Percentiles rank a stretch among this genome's conserved stretches.
Evolutionary conservation across 2,888 invertebrate genomes (phyloP).

Genomic region (Ditylenchus weischeri): DNA sequence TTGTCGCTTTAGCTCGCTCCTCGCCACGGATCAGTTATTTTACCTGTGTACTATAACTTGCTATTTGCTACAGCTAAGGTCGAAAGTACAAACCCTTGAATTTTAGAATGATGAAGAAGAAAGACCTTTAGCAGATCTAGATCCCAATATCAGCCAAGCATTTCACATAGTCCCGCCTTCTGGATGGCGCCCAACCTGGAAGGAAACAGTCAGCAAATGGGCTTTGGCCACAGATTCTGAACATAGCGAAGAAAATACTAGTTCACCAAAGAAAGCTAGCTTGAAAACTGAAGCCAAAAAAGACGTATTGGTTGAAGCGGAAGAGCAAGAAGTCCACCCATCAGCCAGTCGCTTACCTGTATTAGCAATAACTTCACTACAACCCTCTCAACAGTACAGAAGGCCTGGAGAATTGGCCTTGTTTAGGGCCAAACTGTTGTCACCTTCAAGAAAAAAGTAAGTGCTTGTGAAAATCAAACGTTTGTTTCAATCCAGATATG

Average conservation of each 20-base stretch:
- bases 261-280: not conserved
- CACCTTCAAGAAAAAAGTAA: conserved; percentile 74
- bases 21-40: too few species aligned
- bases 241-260: not conserved
- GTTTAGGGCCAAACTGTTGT: conserved; percentile 86
- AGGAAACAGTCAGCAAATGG: conserved; percentile 34
- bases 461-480: not conserved
- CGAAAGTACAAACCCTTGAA: too few species aligned
- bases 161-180: conserved; percentile 4
- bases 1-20: too few species aligned
- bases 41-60: too few species aligned
- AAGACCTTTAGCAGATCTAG: not conserved
- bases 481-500: not conserved
- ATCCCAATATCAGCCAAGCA: not conserved
- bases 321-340: not conserved
- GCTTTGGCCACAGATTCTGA: conserved; percentile 10
- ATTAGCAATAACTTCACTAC: too few species aligned
- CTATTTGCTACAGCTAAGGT: too few species aligned
- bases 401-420: conserved; percentile 88
- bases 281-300: conserved; percentile 1
- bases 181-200: conserved; percentile 23
- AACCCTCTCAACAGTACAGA: conserved; percentile 60
- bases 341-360: too few species aligned
- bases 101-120: conserved; percentile 5
- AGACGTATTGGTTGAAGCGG: not conserved